These are phyloP conservation scores for Ethmia dodecea DNA, from an alignment of 2,888 invertebrate genomes.

Conservation along the genomic window DNA sequence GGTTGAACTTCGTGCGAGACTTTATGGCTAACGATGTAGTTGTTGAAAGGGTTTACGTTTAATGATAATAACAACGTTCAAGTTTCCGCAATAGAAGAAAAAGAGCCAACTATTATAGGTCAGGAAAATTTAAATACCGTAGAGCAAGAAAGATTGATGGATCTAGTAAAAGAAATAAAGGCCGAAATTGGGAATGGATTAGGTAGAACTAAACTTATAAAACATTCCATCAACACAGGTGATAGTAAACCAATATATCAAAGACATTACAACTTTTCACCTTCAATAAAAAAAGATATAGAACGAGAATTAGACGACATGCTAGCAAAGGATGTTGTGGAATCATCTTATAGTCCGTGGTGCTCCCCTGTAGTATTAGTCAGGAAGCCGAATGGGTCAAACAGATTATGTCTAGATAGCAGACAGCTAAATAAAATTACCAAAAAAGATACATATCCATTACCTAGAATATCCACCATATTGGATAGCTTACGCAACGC, in stretches of 20 bases:
- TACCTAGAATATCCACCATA: conserved; percentile 3
- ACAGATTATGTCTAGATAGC: conserved; percentile 16
- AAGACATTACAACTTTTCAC: conserved; percentile 5
- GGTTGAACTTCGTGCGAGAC: too few species aligned
- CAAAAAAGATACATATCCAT: conserved; percentile 10
- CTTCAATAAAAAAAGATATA: conserved; percentile 1
- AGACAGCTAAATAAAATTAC: conserved; percentile 17
- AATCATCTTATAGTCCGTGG: conserved; percentile 10
- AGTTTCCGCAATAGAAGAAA: too few species aligned
- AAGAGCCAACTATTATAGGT: too few species aligned
- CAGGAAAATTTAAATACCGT: too few species aligned
- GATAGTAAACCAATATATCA: conserved; percentile 1
- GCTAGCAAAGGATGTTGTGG: conserved; percentile 5
- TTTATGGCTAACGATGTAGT: too few species aligned
- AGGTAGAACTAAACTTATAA: background rate
- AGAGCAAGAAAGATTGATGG: too few species aligned
- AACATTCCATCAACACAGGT: background rate
- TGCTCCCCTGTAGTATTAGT: conserved; percentile 9
- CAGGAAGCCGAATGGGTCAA: conserved; percentile 4
- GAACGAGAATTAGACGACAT: conserved; percentile 2
- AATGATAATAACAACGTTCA: too few species aligned
- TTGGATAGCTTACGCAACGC: conserved; percentile 15
- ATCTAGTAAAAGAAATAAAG: background rate
- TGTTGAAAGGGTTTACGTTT: too few species aligned
- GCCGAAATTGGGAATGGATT: background rate